These are phyloP conservation scores for Calameuta idolon DNA, from an alignment of 2,888 invertebrate genomes.

Conservation along the genomic window DNA sequence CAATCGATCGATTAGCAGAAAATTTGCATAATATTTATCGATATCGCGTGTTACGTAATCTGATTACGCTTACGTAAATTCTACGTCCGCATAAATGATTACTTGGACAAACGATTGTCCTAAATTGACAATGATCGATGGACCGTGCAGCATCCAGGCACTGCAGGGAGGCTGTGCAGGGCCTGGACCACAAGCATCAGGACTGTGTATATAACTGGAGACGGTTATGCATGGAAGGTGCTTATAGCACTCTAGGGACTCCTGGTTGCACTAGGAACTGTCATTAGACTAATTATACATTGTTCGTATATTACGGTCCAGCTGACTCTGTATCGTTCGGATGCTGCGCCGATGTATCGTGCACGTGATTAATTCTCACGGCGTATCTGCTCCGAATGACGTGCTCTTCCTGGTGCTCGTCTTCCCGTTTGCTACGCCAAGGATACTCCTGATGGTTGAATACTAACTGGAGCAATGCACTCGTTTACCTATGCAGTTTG, in stretches of 20 bases:
- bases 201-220: slow-evolving; percentile 15
- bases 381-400: too few relatives aligned
- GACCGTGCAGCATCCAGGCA: slow-evolving; percentile 31
- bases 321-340: too few relatives aligned
- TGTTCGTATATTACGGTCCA: slow-evolving; percentile 5
- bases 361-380: too few relatives aligned
- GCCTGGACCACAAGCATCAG: slow-evolving; percentile 16
- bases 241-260: slow-evolving; percentile 18
- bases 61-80: too few relatives aligned
- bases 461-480: neutral
- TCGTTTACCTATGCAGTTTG: neutral
- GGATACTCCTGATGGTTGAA: neutral
- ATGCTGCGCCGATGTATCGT: too few relatives aligned
- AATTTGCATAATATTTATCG: too few relatives aligned
- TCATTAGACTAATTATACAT: slow-evolving; percentile 47
- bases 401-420: neutral
- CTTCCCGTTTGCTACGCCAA: neutral
- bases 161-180: slow-evolving; percentile 11
- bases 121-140: slow-evolving; percentile 39
- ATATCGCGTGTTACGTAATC: too few relatives aligned
- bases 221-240: slow-evolving; percentile 9
- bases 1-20: too few relatives aligned
- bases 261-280: slow-evolving; percentile 36
- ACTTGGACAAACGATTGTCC: too few relatives aligned
- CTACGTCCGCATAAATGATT: too few relatives aligned